A percentile compares a stretch with the other conserved stretches of the same genome.
phyloP scores from a whole-genome alignment of 2,888 invertebrate genomes.

The Hypolimnas misippus region DNA sequence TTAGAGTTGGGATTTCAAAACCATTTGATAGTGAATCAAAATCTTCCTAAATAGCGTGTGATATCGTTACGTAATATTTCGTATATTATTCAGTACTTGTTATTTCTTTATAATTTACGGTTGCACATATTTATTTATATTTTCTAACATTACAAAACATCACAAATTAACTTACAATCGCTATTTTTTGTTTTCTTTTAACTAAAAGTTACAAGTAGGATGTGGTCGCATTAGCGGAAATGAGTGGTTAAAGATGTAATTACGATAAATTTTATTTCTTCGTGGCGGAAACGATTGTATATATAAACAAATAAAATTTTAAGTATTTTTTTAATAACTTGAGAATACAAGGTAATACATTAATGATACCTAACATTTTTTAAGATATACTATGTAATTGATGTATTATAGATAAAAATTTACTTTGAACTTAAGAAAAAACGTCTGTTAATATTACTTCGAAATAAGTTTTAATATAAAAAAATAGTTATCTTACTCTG shows the following conservation, averaged over 20 bases:
- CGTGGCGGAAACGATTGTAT: neutral
- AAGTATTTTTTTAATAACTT: too few species aligned
- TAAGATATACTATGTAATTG: too few species aligned
- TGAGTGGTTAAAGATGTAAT: constrained; percentile 10
- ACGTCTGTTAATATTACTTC: neutral
- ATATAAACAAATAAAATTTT: neutral
- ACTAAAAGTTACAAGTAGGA: neutral
- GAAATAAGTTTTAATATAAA: neutral
- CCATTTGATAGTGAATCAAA: neutral
- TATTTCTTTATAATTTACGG: too few species aligned
- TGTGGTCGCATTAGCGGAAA: constrained; percentile 10
- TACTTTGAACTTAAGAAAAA: too few species aligned
- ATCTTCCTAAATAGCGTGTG: neutral
- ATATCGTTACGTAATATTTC: neutral
- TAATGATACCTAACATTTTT: too few species aligned
- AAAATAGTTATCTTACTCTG: neutral
- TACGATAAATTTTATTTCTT: constrained; percentile 16
- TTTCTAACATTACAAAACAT: neutral
- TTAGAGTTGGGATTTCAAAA: neutral
- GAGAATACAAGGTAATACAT: too few species aligned
- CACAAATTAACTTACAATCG: neutral
- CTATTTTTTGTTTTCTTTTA: neutral
- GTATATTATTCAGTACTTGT: neutral
- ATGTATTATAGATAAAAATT: too few species aligned
- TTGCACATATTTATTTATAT: neutral